Evolutionary conservation across 2,888 invertebrate genomes (phyloP).

Genomic region (Trileptium ribeirensis): DNA sequence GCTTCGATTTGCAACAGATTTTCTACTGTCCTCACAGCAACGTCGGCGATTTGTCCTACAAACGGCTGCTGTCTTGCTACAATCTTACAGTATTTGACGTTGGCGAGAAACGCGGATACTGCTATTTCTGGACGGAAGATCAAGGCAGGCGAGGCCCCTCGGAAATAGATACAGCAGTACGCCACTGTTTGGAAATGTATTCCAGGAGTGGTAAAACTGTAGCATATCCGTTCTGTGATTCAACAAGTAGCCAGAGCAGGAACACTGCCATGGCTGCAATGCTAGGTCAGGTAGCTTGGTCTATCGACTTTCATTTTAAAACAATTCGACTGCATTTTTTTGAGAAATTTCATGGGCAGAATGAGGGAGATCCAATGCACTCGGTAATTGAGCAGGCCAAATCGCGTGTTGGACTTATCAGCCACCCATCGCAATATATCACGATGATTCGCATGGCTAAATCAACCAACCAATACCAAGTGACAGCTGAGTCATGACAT

Average conservation of each 20-base stretch:
- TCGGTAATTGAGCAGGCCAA: background rate
- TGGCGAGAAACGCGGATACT: background rate
- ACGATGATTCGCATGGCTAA: background rate
- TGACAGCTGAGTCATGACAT: background rate
- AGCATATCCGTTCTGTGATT: background rate
- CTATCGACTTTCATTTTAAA: background rate
- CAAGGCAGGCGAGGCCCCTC: background rate
- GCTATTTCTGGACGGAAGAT: background rate
- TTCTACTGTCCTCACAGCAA: background rate
- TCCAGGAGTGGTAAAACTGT: background rate
- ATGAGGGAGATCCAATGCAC: background rate
- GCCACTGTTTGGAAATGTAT: background rate
- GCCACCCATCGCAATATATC: background rate
- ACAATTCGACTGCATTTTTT: background rate
- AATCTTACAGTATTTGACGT: background rate
- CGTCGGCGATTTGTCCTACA: background rate
- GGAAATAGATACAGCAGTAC: background rate
- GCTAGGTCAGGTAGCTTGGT: background rate
- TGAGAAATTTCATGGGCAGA: background rate
- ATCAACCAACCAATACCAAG: background rate
- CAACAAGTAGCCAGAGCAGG: background rate
- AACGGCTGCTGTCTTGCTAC: background rate
- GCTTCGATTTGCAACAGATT: background rate
- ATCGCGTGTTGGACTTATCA: background rate
- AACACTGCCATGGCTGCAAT: background rate